A percentile compares a stretch with the other conserved stretches of the same genome.
These are phyloP conservation scores for Tylochromis polylepis DNA, from an alignment of 2,113 vertebrate species.

Conservation along the genomic window DNA sequence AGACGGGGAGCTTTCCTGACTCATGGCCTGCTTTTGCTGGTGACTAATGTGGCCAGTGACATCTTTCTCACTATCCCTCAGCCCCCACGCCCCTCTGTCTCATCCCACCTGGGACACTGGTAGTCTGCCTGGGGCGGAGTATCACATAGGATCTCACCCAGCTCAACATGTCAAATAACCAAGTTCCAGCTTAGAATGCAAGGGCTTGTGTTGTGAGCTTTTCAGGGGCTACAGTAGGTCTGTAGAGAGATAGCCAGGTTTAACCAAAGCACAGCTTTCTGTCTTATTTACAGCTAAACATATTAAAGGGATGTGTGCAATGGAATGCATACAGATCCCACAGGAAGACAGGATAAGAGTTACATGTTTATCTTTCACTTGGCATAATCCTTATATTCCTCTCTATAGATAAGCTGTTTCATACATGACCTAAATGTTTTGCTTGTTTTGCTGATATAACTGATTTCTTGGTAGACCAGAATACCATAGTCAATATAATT, in stretches of 20 bases:
- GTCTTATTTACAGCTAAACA: slow-evolving; percentile 20
- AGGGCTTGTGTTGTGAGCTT: neutral
- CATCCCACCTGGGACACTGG: slow-evolving; percentile 25
- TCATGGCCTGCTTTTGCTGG: slow-evolving; percentile 44
- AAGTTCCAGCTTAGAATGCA: neutral
- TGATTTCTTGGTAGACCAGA: neutral
- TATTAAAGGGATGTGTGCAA: neutral
- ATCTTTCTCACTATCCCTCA: slow-evolving; percentile 21
- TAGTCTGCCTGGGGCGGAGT: neutral
- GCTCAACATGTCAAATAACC: neutral
- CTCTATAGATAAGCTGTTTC: neutral
- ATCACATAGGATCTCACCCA: neutral
- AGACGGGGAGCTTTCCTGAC: slow-evolving; percentile 47
- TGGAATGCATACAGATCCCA: neutral
- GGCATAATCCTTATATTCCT: neutral
- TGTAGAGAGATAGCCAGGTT: neutral
- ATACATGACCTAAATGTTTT: neutral
- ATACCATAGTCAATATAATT: neutral
- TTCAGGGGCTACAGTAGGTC: neutral
- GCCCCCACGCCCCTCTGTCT: neutral
- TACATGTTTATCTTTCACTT: neutral
- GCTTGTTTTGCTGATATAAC: neutral
- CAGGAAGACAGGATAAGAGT: neutral
- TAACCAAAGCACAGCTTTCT: neutral
- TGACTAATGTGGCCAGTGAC: slow-evolving; percentile 49